Base-by-base conservation (phyloP, 2,888 invertebrate species). In the Unio pictorum region DNA sequence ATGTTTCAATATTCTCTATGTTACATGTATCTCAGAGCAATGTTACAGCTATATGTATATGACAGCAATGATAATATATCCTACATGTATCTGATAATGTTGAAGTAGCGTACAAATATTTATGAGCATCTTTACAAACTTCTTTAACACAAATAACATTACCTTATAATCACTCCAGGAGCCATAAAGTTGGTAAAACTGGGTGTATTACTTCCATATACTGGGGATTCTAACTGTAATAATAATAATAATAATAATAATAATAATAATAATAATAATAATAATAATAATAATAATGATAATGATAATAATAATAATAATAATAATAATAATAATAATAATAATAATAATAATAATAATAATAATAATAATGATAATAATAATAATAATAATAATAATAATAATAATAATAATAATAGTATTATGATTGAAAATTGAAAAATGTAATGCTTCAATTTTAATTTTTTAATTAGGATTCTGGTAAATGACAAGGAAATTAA, bases 161-260 rank as follows among this genome's bases (percentile, higher is more conserved):
- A 86, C 85, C 85, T 86, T 80, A 97, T 91, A 84, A 97, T 96
- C 75, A 98, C 96, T 80, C 97, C 97, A 61, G 97, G 97, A 20
- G 97, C 97, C 73, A 98, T 97, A 91, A 97, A 98, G 90, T 97
- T 96, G 0, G 97, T 97, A 88, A 98, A 98, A 20, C 95, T 96
- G 4, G 97, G 96, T 88, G 95, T 94, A 89, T 93, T 81, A 90
- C 69, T 68, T 64, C 88, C 89, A 82, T 86, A 91, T 67, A 86
- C 80, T 23, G 88, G 84, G 7, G 80, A 71, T 63, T 83, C 83
- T n/a, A 87, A 20, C 84, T 86, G 66, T 1, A 74, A 75, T 26
- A 64, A 45, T 45, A 45, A 34, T 34, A 34, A 34, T 34, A 34
- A 34, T 34, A 30, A 30, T 7, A 34, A 8, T 61, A 30, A 69